Conservation (phyloP, 2,888 invertebrate species). For the Cheilosia vulpina region DNA sequence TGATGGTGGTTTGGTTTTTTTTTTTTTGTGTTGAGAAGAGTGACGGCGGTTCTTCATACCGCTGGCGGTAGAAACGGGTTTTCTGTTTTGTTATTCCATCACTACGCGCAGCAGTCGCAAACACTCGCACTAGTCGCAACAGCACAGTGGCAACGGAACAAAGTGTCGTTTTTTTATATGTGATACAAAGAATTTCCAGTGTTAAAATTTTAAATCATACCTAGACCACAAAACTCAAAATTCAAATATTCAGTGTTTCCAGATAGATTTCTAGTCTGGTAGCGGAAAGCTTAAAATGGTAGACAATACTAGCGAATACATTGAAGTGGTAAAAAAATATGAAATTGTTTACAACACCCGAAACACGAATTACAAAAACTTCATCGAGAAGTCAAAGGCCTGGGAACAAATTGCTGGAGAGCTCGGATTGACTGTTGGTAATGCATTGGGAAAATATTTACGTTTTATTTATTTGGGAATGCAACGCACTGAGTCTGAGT, state of each 20-base stretch:
- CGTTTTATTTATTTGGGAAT: slow-evolving; percentile 7
- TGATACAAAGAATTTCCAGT: neutral
- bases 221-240: neutral
- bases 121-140: slow-evolving; percentile 51
- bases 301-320: slow-evolving; percentile 82
- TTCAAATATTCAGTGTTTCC: slow-evolving; percentile 1
- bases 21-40: slow-evolving; percentile 51
- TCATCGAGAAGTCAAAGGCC: slow-evolving; percentile 82
- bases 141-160: slow-evolving; percentile 65
- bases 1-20: slow-evolving; percentile 42
- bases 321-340: slow-evolving; percentile 82
- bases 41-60: slow-evolving; percentile 72
- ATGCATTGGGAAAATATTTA: slow-evolving; percentile 42
- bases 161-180: slow-evolving; percentile 31
- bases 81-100: slow-evolving; percentile 59
- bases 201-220: slow-evolving; percentile 1
- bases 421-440: slow-evolving; percentile 83
- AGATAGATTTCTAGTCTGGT: neutral
- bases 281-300: slow-evolving; percentile 34
- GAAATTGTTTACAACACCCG: slow-evolving; percentile 83
- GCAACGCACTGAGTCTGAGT: too few species aligned
- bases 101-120: slow-evolving; percentile 56
- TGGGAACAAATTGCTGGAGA: slow-evolving; percentile 82
- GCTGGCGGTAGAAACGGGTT: slow-evolving; percentile 73
- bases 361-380: slow-evolving; percentile 83